These are phyloP conservation scores for Ciconia nigra DNA, from an alignment of 2,797 vertebrate genomes.

Conservation along the genomic window DNA sequence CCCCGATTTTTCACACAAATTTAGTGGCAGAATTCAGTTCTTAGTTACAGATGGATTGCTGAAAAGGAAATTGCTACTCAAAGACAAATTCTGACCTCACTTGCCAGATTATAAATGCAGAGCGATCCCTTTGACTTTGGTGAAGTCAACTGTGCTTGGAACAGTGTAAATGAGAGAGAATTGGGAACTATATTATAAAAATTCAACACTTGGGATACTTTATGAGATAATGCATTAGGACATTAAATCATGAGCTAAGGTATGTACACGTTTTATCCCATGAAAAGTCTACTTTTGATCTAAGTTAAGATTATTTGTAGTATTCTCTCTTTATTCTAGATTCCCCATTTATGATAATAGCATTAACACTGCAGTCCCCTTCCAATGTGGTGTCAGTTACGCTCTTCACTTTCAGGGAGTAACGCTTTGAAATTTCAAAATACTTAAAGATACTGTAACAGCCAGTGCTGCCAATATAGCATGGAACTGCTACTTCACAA, in stretches of 20 bases:
- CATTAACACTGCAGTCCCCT: constrained; percentile 5
- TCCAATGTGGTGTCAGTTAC: constrained; percentile 37
- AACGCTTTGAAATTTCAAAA: constrained; percentile 74
- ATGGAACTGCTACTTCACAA: constrained; percentile 76
- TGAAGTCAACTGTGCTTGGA: not conserved
- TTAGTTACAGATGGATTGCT: not conserved
- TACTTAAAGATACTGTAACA: constrained; percentile 70
- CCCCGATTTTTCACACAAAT: not conserved
- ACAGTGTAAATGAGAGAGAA: not conserved
- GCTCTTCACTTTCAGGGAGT: constrained; percentile 45
- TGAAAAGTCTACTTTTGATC: not conserved
- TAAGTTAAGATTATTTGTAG: not conserved
- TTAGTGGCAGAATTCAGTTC: not conserved
- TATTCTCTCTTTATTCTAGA: constrained; percentile 18
- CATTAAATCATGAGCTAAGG: not conserved
- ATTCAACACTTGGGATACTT: not conserved
- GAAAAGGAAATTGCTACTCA: not conserved
- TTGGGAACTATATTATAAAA: not conserved
- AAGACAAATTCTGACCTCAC: not conserved
- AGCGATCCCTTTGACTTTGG: not conserved
- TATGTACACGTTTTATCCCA: fast-evolving
- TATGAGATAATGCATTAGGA: not conserved
- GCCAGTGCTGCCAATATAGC: constrained; percentile 67
- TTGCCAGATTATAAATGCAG: not conserved
- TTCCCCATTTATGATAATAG: constrained; percentile 14